phyloP scores from a whole-genome alignment of 2,113 vertebrate genomes.

The Neodon shergylaensis region DNA sequence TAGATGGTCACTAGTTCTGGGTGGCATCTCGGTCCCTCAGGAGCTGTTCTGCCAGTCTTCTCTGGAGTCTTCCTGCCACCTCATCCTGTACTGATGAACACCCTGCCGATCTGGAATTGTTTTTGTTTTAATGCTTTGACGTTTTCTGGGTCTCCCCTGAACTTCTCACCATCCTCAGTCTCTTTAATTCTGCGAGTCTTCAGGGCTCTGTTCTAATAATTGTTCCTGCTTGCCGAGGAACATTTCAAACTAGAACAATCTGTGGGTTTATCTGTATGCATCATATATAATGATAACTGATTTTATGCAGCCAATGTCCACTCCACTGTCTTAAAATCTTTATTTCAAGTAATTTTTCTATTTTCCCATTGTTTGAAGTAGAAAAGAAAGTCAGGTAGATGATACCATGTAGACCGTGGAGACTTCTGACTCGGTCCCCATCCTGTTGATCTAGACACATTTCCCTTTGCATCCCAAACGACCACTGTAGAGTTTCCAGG shows the following conservation, averaged over 20 bases:
- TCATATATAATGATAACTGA: not conserved
- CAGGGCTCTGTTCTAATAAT: not conserved
- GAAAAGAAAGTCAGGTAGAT: not conserved
- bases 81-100: not conserved
- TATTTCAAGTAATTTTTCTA: not conserved
- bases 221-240: not conserved
- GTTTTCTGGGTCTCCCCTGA: not conserved
- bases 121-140: not conserved
- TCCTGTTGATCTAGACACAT: constrained; percentile 30
- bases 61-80: not conserved
- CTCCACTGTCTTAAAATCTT: not conserved
- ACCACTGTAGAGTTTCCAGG: constrained; percentile 66
- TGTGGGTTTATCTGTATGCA: not conserved
- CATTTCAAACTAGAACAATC: not conserved
- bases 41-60: not conserved
- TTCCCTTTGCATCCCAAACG: constrained; percentile 62
- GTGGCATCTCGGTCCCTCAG: not conserved
- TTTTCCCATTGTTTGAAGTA: not conserved
- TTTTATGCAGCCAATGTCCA: not conserved
- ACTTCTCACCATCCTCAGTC: not conserved
- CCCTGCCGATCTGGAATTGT: not conserved
- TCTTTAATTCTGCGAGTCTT: not conserved
- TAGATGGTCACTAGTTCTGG: not conserved
- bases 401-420: not conserved
- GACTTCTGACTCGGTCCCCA: not conserved